Base-by-base conservation (phyloP, 2,888 invertebrate species). In the Caenorhabditis doughertyi region DNA sequence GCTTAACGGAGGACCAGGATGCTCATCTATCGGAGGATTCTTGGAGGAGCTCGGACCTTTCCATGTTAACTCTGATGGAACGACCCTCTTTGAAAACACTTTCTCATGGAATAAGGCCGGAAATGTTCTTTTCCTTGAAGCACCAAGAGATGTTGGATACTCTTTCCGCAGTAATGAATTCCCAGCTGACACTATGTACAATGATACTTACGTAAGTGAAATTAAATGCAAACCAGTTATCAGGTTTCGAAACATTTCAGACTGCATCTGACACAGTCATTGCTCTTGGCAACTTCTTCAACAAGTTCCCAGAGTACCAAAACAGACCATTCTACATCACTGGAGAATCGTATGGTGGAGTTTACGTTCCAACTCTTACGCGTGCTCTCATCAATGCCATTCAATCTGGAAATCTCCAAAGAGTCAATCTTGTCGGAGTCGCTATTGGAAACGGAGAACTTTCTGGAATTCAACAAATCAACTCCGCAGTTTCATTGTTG, bases 141-240 rank as follows among this genome's bases (percentile, higher is more conserved):
- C 93, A 0, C 93, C 93, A 42, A 93, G 93, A 27, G 93, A 93
- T 60, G 93, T 93, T 39, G 93, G 93, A 3, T 94, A 92, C 88
- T 93, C 93, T 0, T 93, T 93, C 87, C 89, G 92, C 11, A 87
- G 86, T 56, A 92, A 83, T 55, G 85, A 86, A 39, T 79, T 55
- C 23, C 60, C 74, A 23, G 62, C 79, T 29, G 84, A 87, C 56
- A 58, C 74, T 29, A 80, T 77, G 64, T 87, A 89, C 80, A 88
- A 87, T 65, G 86, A 88, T 68, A 84, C 81, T n/a, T 84, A 84
- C 18, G 85, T 86, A 18, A 71, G 83, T 67, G 21, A 47, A 21
- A 32, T 56, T 16, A 4, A 2, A 13, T 13, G 1, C n/a, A n/a
- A n/a, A n/a, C n/a, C n/a, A n/a, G n/a, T n/a, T n/a, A n/a, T n/a